Conservation (phyloP, 2,797 vertebrate genomes). For the Sarcophilus harrisii region DNA sequence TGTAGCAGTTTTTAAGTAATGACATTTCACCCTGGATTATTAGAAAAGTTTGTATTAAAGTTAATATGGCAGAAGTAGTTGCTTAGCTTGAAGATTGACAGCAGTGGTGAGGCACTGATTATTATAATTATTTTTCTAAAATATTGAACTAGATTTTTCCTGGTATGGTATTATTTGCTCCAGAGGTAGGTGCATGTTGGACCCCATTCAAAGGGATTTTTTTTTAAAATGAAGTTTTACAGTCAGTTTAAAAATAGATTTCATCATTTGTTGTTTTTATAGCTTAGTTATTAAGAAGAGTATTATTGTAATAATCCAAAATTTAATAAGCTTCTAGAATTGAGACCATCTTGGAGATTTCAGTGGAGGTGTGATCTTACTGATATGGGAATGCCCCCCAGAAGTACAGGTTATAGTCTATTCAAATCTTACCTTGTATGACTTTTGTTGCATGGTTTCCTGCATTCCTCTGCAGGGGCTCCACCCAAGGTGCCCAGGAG, state of each 20-base stretch:
- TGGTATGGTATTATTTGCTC: background rate
- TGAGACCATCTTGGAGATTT: background rate
- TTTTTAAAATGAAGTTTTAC: background rate
- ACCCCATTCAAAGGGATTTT: background rate
- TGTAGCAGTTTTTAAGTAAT: background rate
- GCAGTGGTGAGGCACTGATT: background rate
- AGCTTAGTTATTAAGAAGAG: background rate
- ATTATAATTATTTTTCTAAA: background rate
- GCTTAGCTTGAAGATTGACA: slow-evolving; percentile 4
- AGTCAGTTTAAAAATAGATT: background rate
- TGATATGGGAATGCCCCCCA: background rate
- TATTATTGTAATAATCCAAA: background rate
- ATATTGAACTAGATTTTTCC: background rate
- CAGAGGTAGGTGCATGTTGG: background rate
- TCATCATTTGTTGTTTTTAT: background rate
- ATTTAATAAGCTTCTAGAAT: background rate
- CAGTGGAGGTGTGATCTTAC: background rate
- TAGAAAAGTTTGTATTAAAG: background rate
- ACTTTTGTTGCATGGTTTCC: background rate
- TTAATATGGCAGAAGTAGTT: slow-evolving; percentile 7
- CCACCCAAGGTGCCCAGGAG: background rate
- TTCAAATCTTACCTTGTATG: background rate
- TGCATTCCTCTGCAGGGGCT: background rate
- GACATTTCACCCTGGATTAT: background rate
- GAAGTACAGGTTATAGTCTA: background rate